These are phyloP conservation scores for Pterocles gutturalis DNA, from an alignment of 2,113 vertebrate species.

Conservation along the genomic window DNA sequence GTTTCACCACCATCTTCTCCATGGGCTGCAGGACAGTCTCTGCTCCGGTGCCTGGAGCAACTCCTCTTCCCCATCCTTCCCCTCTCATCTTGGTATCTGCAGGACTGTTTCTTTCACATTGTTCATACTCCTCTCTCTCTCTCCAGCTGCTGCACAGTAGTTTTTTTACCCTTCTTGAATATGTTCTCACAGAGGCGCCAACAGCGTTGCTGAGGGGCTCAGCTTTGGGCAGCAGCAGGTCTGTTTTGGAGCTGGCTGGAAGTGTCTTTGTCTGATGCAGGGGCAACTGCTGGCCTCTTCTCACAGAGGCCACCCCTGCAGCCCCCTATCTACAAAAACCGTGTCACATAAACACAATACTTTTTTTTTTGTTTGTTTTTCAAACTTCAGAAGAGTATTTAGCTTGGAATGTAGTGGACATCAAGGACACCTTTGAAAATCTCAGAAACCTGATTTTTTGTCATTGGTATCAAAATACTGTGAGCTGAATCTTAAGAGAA, in stretches of 20 bases:
- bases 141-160: neutral
- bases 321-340: neutral
- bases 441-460: neutral
- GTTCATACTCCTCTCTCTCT: neutral
- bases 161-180: neutral
- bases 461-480: neutral
- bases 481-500: neutral
- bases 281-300: neutral
- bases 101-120: neutral
- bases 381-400: neutral
- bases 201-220: fast-evolving
- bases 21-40: neutral
- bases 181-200: neutral
- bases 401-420: neutral
- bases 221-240: neutral
- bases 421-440: neutral
- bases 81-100: neutral
- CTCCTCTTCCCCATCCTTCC: neutral
- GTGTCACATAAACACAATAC: fast-evolving
- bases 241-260: neutral
- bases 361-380: neutral
- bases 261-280: neutral
- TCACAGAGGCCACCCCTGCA: neutral
- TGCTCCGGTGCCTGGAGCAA: neutral
- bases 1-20: neutral